Conservation (phyloP, 2,888 invertebrate genomes). For the Drosophila stalkeri region DNA sequence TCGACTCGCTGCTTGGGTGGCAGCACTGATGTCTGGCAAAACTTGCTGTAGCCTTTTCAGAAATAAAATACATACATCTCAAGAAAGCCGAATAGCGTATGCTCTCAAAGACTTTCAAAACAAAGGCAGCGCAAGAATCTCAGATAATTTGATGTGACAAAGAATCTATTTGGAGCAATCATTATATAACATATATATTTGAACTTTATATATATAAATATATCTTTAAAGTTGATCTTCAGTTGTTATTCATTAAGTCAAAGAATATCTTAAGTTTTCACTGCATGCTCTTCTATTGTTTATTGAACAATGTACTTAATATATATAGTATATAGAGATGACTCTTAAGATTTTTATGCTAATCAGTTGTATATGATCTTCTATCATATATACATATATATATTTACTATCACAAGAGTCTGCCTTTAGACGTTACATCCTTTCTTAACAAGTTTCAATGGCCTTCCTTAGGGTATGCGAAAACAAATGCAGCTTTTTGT, state of each 20-base stretch:
- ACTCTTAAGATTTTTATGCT: background rate
- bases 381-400: background rate
- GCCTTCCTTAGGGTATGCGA: background rate
- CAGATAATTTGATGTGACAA: background rate
- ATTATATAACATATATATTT: background rate
- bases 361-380: background rate
- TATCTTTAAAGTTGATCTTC: background rate
- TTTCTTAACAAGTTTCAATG: background rate
- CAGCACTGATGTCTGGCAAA: conserved; percentile 14
- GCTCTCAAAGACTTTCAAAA: background rate
- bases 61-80: background rate
- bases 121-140: background rate
- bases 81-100: background rate
- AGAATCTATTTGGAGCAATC: background rate
- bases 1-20: conserved; percentile 56
- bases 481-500: conserved; percentile 39
- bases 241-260: background rate
- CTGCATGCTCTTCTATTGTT: background rate
- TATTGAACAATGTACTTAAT: background rate
- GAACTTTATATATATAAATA: background rate
- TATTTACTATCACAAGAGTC: background rate
- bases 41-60: conserved; percentile 24
- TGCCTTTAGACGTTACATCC: background rate
- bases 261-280: background rate
- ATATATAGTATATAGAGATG: background rate